phyloP scores from a whole-genome alignment of 2,797 vertebrate genomes.

The Paramormyrops hopkinsi region DNA sequence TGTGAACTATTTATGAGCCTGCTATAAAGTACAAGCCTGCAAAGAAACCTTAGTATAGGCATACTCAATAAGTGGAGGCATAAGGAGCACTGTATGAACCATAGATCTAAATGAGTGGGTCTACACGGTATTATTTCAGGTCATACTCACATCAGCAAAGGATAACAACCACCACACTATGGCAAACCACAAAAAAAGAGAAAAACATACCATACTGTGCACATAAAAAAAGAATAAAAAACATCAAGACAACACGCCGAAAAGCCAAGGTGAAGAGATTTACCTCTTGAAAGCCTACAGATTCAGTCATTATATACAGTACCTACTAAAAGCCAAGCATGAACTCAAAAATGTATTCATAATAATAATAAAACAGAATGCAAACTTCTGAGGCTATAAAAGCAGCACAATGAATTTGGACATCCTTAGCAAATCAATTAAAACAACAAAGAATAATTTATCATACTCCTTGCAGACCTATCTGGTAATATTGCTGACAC shows the following conservation, averaged over 20 bases:
- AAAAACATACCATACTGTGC: not conserved
- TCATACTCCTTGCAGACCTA: not conserved
- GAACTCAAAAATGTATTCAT: not conserved
- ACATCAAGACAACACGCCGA: not conserved
- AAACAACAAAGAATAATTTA: not conserved
- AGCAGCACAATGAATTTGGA: not conserved
- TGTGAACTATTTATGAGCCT: not conserved
- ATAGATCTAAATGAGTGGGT: not conserved
- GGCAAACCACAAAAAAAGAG: not conserved
- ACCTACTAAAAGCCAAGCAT: not conserved
- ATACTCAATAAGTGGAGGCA: not conserved
- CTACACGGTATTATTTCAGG: not conserved
- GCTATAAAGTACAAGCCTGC: not conserved
- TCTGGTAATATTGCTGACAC: not conserved
- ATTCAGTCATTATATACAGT: not conserved
- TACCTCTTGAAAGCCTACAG: not conserved
- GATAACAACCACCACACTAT: not conserved
- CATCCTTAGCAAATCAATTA: not conserved
- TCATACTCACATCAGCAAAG: not conserved
- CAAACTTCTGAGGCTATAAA: not conserved
- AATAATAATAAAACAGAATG: not conserved
- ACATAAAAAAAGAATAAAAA: not conserved
- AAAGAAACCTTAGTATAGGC: not conserved
- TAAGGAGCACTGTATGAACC: not conserved
- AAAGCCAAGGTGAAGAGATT: not conserved